A percentile compares a stretch with the other conserved stretches of the same genome.
phyloP scores from a whole-genome alignment of 2,888 invertebrate genomes.

The Ellobium chinense region DNA sequence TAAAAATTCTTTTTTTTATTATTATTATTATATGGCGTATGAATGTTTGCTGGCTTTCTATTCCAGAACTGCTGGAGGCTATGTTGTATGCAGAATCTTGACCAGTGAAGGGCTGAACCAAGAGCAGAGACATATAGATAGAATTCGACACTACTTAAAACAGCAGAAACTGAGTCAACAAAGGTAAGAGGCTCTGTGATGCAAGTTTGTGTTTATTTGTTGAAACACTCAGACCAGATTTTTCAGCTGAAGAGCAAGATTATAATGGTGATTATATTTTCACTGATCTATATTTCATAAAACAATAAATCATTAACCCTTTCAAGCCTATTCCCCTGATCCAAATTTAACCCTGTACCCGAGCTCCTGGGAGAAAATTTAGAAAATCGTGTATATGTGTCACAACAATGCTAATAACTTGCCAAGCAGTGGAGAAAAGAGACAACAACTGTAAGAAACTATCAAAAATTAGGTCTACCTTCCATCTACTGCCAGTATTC shows the following conservation, averaged over 20 bases:
- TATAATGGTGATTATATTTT: neutral
- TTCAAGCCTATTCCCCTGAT: neutral
- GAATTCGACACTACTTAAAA: neutral
- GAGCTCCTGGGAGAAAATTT: too few species aligned
- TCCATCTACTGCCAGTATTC: too few species aligned
- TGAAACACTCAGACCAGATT: too few species aligned
- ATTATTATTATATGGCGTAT: too few species aligned
- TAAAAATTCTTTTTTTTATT: too few species aligned
- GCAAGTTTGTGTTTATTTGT: neutral
- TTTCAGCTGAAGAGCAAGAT: neutral
- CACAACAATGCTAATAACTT: too few species aligned
- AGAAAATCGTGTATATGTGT: too few species aligned
- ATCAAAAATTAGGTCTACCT: too few species aligned
- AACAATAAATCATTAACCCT: neutral
- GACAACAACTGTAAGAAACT: too few species aligned
- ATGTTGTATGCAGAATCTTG: neutral
- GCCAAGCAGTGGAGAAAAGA: too few species aligned
- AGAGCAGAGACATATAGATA: slow-evolving; percentile 13
- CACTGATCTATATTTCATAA: neutral
- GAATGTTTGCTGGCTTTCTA: too few species aligned
- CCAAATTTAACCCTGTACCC: too few species aligned
- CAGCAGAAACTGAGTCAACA: neutral
- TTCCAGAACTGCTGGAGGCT: slow-evolving; percentile 17
- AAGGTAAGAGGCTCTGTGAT: neutral
- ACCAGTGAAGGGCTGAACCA: neutral